Conservation (phyloP, 2,113 vertebrate species). For the Callorhinus ursinus region DNA sequence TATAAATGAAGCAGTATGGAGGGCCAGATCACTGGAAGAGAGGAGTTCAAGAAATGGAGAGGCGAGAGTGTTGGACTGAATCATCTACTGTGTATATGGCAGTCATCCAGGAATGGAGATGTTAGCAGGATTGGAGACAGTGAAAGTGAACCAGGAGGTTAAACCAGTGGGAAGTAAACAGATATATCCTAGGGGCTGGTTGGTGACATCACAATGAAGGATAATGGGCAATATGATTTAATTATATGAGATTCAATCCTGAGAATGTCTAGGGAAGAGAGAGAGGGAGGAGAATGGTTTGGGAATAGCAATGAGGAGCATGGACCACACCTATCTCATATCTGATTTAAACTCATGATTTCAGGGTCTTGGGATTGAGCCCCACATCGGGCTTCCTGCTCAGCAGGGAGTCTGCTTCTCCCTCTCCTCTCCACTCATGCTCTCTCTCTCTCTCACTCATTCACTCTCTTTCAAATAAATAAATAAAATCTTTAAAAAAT, state of each 20-base stretch:
- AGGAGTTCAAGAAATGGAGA: background rate
- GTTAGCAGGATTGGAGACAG: background rate
- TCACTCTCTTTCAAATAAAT: no score
- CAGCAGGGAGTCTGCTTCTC: no score
- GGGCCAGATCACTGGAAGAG: background rate
- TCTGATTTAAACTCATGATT: background rate
- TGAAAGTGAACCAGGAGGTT: background rate
- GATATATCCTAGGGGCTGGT: background rate
- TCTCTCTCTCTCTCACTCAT: no score
- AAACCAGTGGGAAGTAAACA: background rate
- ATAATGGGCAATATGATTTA: background rate
- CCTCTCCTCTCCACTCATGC: no score
- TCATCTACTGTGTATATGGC: background rate
- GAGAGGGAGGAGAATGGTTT: background rate
- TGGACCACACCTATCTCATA: background rate
- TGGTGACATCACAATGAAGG: background rate
- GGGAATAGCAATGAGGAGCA: background rate
- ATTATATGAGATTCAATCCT: background rate
- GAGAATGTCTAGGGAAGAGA: background rate
- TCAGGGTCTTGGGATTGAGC: no score
- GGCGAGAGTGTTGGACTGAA: background rate
- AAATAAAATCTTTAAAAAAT: background rate
- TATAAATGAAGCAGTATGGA: background rate
- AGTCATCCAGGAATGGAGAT: background rate
- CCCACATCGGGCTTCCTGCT: no score